Percentiles rank a stretch among this genome's conserved stretches.
Evolutionary conservation across 2,113 vertebrate genomes (phyloP).

Genomic region (Heteronetta atricapilla): DNA sequence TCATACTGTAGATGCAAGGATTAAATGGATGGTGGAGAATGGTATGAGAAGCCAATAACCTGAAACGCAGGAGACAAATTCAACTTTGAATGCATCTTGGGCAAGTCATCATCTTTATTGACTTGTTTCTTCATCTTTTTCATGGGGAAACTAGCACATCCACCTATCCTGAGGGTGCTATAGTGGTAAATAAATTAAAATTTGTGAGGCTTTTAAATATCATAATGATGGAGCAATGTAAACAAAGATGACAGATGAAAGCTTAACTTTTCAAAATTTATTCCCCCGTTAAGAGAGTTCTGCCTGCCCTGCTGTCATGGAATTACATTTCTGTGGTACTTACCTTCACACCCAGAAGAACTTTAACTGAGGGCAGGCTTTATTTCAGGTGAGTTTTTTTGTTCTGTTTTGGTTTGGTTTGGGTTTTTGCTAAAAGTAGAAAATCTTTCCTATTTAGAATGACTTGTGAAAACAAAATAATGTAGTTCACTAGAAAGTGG

Average conservation of each 20-base stretch:
- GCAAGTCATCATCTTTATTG: neutral
- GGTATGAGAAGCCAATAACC: neutral
- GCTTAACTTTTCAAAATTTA: neutral
- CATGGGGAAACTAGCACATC: neutral
- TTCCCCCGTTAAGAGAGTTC: neutral
- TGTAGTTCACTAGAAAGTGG: slow-evolving; percentile 34
- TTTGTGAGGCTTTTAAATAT: neutral
- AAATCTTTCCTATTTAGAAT: slow-evolving; percentile 33
- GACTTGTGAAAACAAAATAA: slow-evolving; percentile 51
- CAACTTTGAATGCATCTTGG: neutral
- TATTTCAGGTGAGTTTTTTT: neutral
- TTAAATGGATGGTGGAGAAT: neutral
- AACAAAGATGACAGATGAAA: neutral
- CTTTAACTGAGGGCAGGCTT: neutral
- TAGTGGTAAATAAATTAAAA: neutral
- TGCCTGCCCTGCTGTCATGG: neutral
- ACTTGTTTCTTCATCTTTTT: neutral
- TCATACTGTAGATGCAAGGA: neutral
- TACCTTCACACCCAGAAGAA: neutral
- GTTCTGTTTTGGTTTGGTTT: too few species aligned
- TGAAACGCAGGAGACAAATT: neutral
- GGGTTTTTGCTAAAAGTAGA: slow-evolving; percentile 14
- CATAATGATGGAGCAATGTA: neutral
- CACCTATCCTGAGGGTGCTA: neutral
- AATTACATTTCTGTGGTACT: neutral